Evolutionary conservation across 2,888 invertebrate species (phyloP).

Genomic region (Bellardia pandia): DNA sequence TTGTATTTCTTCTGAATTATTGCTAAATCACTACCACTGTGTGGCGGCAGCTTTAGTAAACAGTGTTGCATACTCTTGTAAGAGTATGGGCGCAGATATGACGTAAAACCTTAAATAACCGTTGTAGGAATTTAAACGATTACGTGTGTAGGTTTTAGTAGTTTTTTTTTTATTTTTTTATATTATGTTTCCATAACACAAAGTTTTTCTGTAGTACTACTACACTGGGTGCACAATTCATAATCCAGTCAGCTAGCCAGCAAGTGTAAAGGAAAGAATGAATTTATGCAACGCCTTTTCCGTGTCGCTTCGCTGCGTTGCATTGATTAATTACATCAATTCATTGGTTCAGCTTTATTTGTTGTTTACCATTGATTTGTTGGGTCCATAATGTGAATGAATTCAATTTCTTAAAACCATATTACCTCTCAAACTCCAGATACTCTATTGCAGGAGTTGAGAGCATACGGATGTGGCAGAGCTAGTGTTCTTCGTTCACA

Average conservation of each 20-base stretch:
- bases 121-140: slow-evolving; percentile 32
- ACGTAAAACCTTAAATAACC: slow-evolving; percentile 59
- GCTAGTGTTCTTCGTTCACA: slow-evolving; percentile 24
- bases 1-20: no score
- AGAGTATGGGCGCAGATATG: slow-evolving; percentile 9
- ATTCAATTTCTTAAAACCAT: slow-evolving; percentile 66
- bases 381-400: slow-evolving; percentile 62
- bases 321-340: slow-evolving; percentile 72
- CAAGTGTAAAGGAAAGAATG: slow-evolving; percentile 64
- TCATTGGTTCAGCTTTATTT: slow-evolving; percentile 70
- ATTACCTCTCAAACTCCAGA: slow-evolving; percentile 23
- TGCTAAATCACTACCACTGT: not conserved
- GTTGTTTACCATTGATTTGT: slow-evolving; percentile 62
- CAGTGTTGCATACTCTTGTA: not conserved
- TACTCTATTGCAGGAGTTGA: not conserved
- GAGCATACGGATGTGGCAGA: slow-evolving; percentile 30
- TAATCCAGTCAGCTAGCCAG: not conserved
- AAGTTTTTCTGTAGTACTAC: not conserved
- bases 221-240: not conserved
- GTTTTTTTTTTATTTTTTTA: slow-evolving; percentile 3
- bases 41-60: not conserved
- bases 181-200: no score
- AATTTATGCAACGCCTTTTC: slow-evolving; percentile 70
- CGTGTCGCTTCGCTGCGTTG: slow-evolving; percentile 68
- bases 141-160: slow-evolving; percentile 53